Evolutionary conservation across 2,888 invertebrate genomes (phyloP).

Genomic region (Nasonia oneida): DNA sequence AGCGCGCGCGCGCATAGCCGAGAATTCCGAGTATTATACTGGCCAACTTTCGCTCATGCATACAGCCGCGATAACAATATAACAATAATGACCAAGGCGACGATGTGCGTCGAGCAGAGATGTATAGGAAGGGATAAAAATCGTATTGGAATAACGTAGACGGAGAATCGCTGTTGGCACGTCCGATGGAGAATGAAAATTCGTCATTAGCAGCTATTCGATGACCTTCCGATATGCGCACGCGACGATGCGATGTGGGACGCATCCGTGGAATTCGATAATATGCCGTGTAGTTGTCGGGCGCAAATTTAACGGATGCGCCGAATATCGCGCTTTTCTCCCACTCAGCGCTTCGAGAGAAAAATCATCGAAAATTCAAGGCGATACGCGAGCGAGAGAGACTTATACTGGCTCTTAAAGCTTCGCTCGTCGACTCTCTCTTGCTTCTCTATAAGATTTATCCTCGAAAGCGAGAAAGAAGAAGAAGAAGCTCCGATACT

Average conservation of each 20-base stretch:
- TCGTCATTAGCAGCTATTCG: not conserved
- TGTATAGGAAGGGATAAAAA: not conserved
- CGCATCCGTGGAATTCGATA: not conserved
- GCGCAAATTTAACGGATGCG: not conserved
- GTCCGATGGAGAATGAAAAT: constrained; percentile 7
- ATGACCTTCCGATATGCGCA: not conserved
- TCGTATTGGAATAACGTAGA: not conserved
- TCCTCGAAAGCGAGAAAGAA: not conserved
- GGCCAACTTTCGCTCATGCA: constrained; percentile 4
- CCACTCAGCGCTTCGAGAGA: too few relatives aligned
- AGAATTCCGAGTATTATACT: constrained; percentile 8
- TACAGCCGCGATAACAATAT: not conserved
- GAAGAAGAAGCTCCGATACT: not conserved
- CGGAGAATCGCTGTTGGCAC: not conserved
- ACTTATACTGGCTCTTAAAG: not conserved
- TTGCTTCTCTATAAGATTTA: not conserved
- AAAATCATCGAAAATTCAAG: too few relatives aligned
- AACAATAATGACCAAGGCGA: not conserved
- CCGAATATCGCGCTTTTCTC: not conserved
- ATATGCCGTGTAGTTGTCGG: not conserved
- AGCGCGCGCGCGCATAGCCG: not conserved
- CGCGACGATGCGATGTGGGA: not conserved
- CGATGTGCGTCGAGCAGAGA: not conserved
- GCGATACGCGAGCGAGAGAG: too few relatives aligned
- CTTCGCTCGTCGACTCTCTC: not conserved